A percentile compares a stretch with the other conserved stretches of the same genome.
Evolutionary conservation across 2,113 vertebrate genomes (phyloP).

Genomic region (Phalacrocorax aristotelis): DNA sequence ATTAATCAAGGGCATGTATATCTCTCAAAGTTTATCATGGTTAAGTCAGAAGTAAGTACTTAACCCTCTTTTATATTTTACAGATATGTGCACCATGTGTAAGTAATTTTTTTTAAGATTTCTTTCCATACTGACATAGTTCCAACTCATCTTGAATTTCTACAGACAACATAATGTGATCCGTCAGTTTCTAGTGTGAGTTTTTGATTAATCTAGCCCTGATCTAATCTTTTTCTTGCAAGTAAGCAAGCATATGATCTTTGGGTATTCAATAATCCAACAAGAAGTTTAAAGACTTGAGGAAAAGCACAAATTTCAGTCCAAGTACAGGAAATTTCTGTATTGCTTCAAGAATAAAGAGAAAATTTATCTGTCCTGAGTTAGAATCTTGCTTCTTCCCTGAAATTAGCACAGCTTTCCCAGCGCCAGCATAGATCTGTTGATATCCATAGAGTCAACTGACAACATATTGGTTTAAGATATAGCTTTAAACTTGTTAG

Average conservation of each 20-base stretch:
- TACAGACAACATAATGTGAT: not conserved
- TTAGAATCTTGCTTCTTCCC: not conserved
- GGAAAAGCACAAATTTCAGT: not conserved
- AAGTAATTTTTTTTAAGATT: not conserved
- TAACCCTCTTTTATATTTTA: not conserved
- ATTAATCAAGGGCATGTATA: not conserved
- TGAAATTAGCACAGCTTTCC: not conserved
- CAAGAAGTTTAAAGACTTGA: not conserved
- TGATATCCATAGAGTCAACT: not conserved
- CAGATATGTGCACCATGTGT: not conserved
- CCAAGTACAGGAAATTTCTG: not conserved
- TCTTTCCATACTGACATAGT: not conserved
- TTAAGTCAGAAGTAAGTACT: not conserved
- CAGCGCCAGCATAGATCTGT: not conserved
- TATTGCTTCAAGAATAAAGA: not conserved
- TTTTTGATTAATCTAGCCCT: not conserved
- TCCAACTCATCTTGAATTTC: not conserved
- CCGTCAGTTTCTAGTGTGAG: not conserved
- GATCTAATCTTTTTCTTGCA: not conserved
- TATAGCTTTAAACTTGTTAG: not conserved
- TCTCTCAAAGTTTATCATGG: not conserved
- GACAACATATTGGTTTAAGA: not conserved
- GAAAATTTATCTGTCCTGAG: not conserved
- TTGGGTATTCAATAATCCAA: not conserved
- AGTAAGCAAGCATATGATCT: not conserved